A percentile compares a stretch with the other conserved stretches of the same genome.
These are phyloP conservation scores for Anastrepha obliqua DNA, from an alignment of 1,140 invertebrate genomes.

Conservation along the genomic window DNA sequence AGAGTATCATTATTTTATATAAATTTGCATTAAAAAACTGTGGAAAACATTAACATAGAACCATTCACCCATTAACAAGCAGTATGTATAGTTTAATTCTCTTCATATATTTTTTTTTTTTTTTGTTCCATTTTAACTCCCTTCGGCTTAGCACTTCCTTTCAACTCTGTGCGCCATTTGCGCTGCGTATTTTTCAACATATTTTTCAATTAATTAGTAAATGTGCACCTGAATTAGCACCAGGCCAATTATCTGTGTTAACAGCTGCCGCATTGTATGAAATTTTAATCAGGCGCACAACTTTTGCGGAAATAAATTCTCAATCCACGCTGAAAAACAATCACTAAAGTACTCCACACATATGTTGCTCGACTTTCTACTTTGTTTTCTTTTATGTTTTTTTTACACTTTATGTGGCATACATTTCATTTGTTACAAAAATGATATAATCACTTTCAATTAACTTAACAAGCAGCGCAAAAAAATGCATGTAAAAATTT, in stretches of 20 bases:
- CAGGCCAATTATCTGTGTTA: not conserved
- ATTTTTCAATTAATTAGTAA: constrained; percentile 41
- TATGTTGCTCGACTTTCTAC: no score
- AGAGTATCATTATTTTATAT: no score
- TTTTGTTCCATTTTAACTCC: no score
- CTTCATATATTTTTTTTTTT: no score
- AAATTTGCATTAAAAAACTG: no score
- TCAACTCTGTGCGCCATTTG: not conserved
- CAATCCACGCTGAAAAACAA: not conserved
- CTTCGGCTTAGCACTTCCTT: not conserved
- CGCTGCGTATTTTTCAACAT: not conserved
- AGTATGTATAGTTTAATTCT: no score
- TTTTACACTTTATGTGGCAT: no score
- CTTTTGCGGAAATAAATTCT: constrained; percentile 15
- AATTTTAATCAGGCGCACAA: constrained; percentile 30
- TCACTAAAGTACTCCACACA: no score
- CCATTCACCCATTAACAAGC: no score
- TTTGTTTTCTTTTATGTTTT: no score
- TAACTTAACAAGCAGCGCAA: constrained; percentile 8
- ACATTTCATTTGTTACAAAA: not conserved
- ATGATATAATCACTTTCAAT: constrained; percentile 34
- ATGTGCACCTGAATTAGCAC: constrained; percentile 12
- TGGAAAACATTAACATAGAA: no score
- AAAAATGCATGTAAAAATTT: constrained; percentile 1
- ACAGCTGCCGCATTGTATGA: not conserved